Evolutionary conservation across 1,140 invertebrate genomes (phyloP).

Genomic region (Rhagoletis zephyria): DNA sequence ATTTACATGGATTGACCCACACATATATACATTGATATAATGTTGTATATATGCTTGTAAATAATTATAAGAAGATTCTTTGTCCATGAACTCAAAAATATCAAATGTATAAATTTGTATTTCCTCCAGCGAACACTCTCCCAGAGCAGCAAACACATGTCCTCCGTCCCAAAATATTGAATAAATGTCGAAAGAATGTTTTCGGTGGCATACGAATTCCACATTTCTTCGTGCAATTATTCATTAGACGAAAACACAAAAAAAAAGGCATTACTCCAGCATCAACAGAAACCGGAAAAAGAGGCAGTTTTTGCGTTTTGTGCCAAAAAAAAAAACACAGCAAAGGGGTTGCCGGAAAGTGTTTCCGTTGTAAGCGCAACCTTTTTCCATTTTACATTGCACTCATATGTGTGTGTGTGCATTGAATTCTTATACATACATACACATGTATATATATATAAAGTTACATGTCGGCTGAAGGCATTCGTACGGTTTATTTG

Average conservation of each 20-base stretch:
- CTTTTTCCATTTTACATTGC: neutral
- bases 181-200: neutral
- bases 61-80: too few species aligned
- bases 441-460: too few species aligned
- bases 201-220: neutral
- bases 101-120: too few species aligned
- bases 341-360: neutral
- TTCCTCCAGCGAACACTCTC: neutral
- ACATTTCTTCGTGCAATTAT: constrained; percentile 10
- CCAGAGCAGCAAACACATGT: neutral
- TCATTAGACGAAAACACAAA: neutral
- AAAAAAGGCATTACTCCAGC: neutral
- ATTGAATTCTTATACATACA: too few species aligned
- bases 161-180: neutral
- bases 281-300: neutral
- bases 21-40: too few species aligned
- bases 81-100: too few species aligned
- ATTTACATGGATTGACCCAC: too few species aligned
- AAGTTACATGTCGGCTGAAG: too few species aligned
- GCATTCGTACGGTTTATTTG: neutral
- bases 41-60: too few species aligned
- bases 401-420: too few species aligned
- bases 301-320: neutral
- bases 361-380: neutral
- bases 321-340: neutral